phyloP scores from a whole-genome alignment of 2,113 vertebrate species.

The Ailuropoda melanoleuca region DNA sequence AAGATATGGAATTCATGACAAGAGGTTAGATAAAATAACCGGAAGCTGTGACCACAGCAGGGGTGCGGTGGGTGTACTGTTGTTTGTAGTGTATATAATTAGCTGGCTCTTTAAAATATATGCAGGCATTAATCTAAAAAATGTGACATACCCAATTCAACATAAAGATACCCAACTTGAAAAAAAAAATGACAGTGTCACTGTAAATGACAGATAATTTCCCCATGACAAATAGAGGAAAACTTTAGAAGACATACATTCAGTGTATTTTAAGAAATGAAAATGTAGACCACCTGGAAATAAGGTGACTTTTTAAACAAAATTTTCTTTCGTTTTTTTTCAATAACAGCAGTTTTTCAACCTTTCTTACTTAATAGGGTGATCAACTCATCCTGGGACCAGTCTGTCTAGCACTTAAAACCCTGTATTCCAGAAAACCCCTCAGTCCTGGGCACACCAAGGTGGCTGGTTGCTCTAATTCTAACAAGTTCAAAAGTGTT shows the following conservation, averaged over 20 bases:
- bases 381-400: neutral
- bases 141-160: neutral
- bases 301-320: neutral
- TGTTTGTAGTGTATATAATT: neutral
- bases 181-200: neutral
- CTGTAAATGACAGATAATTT: neutral
- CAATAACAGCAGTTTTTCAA: neutral
- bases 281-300: neutral
- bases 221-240: neutral
- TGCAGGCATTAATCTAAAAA: neutral
- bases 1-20: neutral
- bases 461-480: neutral
- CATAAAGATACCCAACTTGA: neutral
- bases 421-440: neutral
- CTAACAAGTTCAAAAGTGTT: neutral
- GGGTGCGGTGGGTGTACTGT: neutral
- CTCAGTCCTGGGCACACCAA: neutral
- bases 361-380: neutral
- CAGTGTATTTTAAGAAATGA: neutral
- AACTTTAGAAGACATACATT: neutral
- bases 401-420: neutral
- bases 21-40: neutral
- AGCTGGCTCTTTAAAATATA: neutral
- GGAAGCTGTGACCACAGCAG: neutral
- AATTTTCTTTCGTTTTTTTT: neutral